phyloP scores from a whole-genome alignment of 1,140 invertebrate genomes.

The Cryptotermes secundus region DNA sequence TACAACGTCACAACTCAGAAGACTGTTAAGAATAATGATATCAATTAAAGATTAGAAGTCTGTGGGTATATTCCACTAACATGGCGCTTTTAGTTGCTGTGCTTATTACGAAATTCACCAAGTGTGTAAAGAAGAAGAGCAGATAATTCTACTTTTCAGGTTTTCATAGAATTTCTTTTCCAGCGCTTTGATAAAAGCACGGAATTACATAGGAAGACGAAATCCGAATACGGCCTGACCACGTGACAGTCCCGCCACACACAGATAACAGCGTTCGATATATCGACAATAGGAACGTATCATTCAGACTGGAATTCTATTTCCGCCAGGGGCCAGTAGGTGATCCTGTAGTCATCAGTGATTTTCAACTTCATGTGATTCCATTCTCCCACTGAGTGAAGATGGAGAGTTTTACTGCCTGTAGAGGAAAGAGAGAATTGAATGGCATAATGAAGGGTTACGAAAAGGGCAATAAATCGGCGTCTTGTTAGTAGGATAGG shows the following conservation, averaged over 20 bases:
- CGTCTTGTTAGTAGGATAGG: background rate
- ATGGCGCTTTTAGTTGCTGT: too few relatives aligned
- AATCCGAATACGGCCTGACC: background rate
- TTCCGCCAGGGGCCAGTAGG: background rate
- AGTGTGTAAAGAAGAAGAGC: too few relatives aligned
- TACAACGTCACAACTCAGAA: too few relatives aligned
- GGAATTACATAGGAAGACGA: background rate
- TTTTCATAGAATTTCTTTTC: background rate
- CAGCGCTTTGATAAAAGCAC: background rate
- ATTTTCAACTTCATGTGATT: background rate
- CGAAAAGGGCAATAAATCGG: background rate
- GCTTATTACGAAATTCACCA: too few relatives aligned
- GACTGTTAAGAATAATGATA: too few relatives aligned
- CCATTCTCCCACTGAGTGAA: background rate
- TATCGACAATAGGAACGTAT: conserved; percentile 8
- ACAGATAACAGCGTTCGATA: background rate
- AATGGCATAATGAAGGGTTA: background rate
- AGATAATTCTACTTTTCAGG: too few relatives aligned
- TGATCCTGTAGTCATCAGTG: background rate
- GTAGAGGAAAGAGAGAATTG: background rate
- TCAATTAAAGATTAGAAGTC: too few relatives aligned
- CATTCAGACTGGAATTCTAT: background rate
- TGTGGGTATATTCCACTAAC: too few relatives aligned
- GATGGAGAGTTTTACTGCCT: background rate
- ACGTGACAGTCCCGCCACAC: background rate